Evolutionary conservation across 2,888 invertebrate species (phyloP).

Genomic region (Crepidodera aurea): DNA sequence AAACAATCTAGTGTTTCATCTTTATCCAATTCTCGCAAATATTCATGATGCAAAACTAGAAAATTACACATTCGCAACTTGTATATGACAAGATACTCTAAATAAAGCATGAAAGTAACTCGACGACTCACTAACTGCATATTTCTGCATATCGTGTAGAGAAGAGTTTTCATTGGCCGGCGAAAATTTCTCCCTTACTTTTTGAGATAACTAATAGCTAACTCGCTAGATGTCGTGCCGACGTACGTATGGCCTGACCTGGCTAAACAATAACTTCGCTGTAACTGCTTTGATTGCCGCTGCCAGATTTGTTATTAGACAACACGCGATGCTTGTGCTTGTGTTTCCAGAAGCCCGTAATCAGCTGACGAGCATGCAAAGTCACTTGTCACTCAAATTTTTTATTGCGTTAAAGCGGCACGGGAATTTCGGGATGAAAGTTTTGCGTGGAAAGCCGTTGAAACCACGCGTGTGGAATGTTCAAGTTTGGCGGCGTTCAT

Average conservation of each 20-base stretch:
- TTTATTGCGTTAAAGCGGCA: conserved; percentile 15
- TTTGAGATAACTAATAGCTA: conserved; percentile 33
- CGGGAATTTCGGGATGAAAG: background rate
- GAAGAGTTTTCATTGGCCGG: too few species aligned
- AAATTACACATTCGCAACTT: too few species aligned
- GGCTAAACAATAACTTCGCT: conserved; percentile 54
- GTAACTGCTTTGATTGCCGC: conserved; percentile 53
- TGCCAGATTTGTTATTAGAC: conserved; percentile 56
- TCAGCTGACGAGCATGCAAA: conserved; percentile 56
- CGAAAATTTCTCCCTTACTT: too few species aligned
- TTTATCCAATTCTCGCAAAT: too few species aligned
- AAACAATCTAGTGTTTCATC: too few species aligned
- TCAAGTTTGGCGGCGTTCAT: conserved; percentile 6
- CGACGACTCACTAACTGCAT: too few species aligned
- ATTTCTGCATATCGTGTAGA: too few species aligned
- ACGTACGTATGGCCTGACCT: conserved; percentile 52
- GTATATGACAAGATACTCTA: too few species aligned
- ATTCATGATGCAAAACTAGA: too few species aligned
- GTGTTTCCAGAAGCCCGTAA: conserved; percentile 47
- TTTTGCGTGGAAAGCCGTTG: conserved; percentile 5
- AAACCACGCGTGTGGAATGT: conserved; percentile 6
- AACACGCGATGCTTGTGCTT: conserved; percentile 52
- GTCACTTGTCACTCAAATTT: conserved; percentile 52
- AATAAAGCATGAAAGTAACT: too few species aligned
- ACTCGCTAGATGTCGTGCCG: conserved; percentile 36